Evolutionary conservation across 30 jellyfish, hydroid and myxozoan species (phyloP), one percentile per base, ranked within the genome.

Genomic region (Aurelia aurita complex sp. Pacific): DNA sequence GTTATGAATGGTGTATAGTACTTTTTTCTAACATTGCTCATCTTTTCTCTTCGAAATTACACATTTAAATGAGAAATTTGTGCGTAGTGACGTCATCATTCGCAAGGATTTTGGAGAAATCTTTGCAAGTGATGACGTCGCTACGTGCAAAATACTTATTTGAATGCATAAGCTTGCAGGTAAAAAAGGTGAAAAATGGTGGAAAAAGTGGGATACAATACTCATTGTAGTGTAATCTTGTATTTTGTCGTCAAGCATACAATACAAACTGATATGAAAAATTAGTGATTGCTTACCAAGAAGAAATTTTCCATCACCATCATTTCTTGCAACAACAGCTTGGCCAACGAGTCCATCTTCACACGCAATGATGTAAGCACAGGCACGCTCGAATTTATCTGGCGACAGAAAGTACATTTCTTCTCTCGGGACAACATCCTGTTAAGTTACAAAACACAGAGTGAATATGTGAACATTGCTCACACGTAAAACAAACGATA

Each of bases 271-370:
- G 23, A n/a, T 2, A 17, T 32, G 13, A 34, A 15, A 35, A 2
- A 5, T 12, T 17, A 64, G 7, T 17, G 52, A 19, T 72, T 29
- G 65, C 76, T 16, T 81, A 88, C 97, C 97, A 12, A 94, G 83
- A 61, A 88, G 90, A 84, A 80, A 94, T 50, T 35, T 67, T 2
- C 98, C 98, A 72, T 90, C 91, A 52, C 71, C 88, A 83, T 94
- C 90, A 77, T 88, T 89, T 40, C 98, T 64, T 10, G 96, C 94
- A 35, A 94, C 96, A 12, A 94, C 94, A 12, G 98, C 97, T 79
- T 94, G 98, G 0, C 98, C 98, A 74, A 94, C 88, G 79, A 94
- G 90, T 16, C 97, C 92, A 61, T 94, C 94, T 64, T 88, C 97
- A 81, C 97, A 82, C 8, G 92, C 91, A 23, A 78, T 74, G 13